Evolutionary conservation across 1,140 invertebrate genomes (phyloP).

Genomic region (Stegodyphus mimosarum): DNA sequence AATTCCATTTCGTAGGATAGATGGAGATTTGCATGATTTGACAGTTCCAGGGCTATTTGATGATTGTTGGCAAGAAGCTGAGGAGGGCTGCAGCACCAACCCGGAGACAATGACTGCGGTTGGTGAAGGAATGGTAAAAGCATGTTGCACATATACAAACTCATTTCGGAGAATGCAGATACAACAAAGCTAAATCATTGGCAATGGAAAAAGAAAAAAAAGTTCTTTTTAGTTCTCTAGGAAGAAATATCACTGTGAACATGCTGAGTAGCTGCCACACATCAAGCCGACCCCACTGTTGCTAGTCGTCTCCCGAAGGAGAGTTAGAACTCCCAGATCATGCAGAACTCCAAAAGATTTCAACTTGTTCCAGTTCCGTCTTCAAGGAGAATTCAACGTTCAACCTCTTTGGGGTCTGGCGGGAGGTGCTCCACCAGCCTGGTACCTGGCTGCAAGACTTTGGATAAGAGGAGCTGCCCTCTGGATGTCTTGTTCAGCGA

Average conservation of each 20-base stretch:
- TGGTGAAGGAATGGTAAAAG: not conserved
- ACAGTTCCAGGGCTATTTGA: not conserved
- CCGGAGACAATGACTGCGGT: not conserved
- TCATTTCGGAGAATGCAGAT: not conserved
- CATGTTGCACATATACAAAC: too few species aligned
- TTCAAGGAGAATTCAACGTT: not conserved
- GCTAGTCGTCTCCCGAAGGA: not conserved
- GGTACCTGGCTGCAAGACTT: constrained; percentile 3
- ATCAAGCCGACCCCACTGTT: not conserved
- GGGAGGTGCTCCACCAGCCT: not conserved
- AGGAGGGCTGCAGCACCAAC: not conserved
- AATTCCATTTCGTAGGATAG: not conserved
- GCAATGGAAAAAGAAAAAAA: not conserved
- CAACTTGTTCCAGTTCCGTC: not conserved
- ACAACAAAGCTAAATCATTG: too few species aligned
- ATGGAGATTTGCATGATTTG: constrained; percentile 7
- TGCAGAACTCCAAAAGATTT: not conserved
- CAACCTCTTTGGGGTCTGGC: constrained; percentile 24
- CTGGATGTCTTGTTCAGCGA: constrained; percentile 48
- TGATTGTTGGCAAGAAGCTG: not conserved
- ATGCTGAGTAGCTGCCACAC: not conserved
- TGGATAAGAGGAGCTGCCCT: constrained; percentile 52
- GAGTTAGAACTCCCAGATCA: not conserved
- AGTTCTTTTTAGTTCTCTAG: not conserved
- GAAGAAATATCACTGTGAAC: not conserved